phyloP scores from a whole-genome alignment of 1,140 invertebrate genomes.

The Megathymus violae region DNA sequence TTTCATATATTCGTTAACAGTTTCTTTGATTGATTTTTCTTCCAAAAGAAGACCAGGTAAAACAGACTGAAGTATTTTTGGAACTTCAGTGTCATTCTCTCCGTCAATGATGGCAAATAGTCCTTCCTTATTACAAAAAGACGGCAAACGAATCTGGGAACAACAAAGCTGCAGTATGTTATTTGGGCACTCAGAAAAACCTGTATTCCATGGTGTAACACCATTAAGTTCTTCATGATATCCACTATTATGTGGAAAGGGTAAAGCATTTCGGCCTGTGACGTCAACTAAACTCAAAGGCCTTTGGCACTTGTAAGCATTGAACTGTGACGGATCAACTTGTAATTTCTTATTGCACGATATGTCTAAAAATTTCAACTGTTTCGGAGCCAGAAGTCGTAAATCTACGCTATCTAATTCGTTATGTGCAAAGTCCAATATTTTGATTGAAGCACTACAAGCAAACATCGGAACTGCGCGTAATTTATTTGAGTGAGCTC shows the following conservation, averaged over 20 bases:
- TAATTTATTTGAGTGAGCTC: constrained; percentile 92
- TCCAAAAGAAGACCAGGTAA: constrained; percentile 90
- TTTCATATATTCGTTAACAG: constrained; percentile 91
- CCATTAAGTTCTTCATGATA: constrained; percentile 83
- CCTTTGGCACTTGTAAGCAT: constrained; percentile 89
- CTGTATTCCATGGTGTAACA: constrained; percentile 89
- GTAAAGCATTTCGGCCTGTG: constrained; percentile 89
- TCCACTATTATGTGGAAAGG: constrained; percentile 85
- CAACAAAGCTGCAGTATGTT: constrained; percentile 88
- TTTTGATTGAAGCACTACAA: constrained; percentile 89
- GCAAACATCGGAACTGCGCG: constrained; percentile 90
- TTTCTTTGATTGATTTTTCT: constrained; percentile 91
- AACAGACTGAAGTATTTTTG: constrained; percentile 87
- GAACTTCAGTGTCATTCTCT: constrained; percentile 87
- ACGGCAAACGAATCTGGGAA: constrained; percentile 89
- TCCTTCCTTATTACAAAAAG: constrained; percentile 91
- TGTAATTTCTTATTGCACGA: constrained; percentile 92
- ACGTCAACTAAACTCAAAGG: constrained; percentile 93
- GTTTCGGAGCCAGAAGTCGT: constrained; percentile 89
- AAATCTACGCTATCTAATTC: constrained; percentile 91
- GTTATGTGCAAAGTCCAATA: constrained; percentile 93
- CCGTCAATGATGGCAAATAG: constrained; percentile 93
- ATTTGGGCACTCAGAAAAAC: constrained; percentile 93
- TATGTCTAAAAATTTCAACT: constrained; percentile 92
- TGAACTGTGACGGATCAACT: constrained; percentile 92